Evolutionary conservation across 1,140 invertebrate genomes (phyloP), one percentile per base, ranked within the genome.

Genomic region (Drosophila carrolli): DNA sequence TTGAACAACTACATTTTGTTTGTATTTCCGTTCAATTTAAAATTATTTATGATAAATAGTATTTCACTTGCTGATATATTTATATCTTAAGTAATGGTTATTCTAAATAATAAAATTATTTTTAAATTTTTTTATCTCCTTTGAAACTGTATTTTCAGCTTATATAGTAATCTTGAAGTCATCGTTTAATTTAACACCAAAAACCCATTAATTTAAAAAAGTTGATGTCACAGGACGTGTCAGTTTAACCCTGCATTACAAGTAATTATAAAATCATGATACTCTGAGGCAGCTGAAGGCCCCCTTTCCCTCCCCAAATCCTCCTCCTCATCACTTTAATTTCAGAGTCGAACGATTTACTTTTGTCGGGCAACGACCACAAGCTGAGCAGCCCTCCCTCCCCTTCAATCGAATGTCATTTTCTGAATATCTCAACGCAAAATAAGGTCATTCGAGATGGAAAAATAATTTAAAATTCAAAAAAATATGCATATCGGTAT

Each of bases 391-490:
- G 6, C 32, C 29, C 5, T 47, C 62, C 62, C 41, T 29, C 8
- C 27, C 14, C n/a, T 50, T 16, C 53, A 48, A 43, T 29, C 46
- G 59, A 67, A 55, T 78, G 77, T 77, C 61, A 68, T 61, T 76
- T 75, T 47, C 35, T 53, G 53, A 71, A 54, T 47, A 56, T 66
- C 67, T 47, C 61, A 23, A 14, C 38, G 78, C 60, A 61, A 78
- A 85, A 78, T 85, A 85, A 86, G 81, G 81, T 85, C 82, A 71
- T 43, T 10, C 65, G 14, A 48, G 54, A 71, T 57, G 68, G 63
- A 48, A 51, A 70, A 58, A 58, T 70, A 72, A 71, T 50, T 77
- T 75, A 37, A 83, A 78, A 82, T 70, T 43, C 61, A 53, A 80
- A 70, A 62, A 63, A 68, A 68, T 63, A 82, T 81, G 57, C 57